Conservation (phyloP, 53 echinoderm and acorn worm genomes). For the Stichopus horrens region DNA sequence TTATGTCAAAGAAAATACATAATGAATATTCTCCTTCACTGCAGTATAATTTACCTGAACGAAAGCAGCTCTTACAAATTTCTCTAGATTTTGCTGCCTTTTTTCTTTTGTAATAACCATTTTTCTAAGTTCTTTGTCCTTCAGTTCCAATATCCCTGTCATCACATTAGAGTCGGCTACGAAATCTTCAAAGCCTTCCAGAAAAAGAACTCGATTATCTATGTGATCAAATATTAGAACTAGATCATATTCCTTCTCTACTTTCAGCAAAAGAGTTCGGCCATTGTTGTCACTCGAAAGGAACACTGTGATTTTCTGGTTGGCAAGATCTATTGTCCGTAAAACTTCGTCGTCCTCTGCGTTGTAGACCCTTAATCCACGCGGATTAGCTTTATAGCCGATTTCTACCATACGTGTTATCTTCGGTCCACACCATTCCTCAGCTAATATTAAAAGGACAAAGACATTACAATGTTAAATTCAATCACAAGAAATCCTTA, state of each 20-base stretch:
- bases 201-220: conserved; percentile 50
- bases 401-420: conserved; percentile 47
- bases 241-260: conserved; percentile 65
- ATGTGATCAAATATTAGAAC: conserved; percentile 57
- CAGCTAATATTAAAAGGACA: conserved; percentile 23
- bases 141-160: conserved; percentile 45
- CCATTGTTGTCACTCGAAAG: conserved; percentile 49
- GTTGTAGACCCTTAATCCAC: conserved; percentile 42
- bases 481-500: too few relatives aligned
- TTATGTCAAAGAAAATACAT: not conserved
- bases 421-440: conserved; percentile 54
- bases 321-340: conserved; percentile 48
- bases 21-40: not conserved
- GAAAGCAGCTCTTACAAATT: conserved; percentile 63
- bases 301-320: conserved; percentile 56
- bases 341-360: not conserved
- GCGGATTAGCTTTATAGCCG: conserved; percentile 30
- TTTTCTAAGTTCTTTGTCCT: conserved; percentile 55
- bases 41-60: conserved; percentile 47
- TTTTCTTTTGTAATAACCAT: conserved; percentile 61
- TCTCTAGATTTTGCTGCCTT: conserved; percentile 57
- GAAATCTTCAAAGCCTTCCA: conserved; percentile 52
- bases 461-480: too few relatives aligned
- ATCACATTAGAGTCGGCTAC: conserved; percentile 39
- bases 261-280: conserved; percentile 53